These are phyloP conservation scores for Fragum whitleyi DNA, from an alignment of 2,888 invertebrate genomes.

Conservation along the genomic window DNA sequence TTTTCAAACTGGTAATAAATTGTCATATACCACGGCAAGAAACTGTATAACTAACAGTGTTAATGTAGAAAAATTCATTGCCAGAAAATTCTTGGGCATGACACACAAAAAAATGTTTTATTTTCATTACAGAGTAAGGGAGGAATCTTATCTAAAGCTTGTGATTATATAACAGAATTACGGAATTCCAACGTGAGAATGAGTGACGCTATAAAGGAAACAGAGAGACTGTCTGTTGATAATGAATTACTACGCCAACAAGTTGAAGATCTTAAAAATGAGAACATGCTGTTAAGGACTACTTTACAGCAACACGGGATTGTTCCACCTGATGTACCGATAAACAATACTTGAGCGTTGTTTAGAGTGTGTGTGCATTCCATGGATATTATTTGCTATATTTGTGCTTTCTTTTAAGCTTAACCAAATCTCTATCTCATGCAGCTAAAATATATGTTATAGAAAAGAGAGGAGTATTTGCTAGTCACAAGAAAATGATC, in stretches of 20 bases:
- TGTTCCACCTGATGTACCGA: conserved; percentile 75
- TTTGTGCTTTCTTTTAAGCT: conserved; percentile 1
- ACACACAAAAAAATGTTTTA: too few relatives aligned
- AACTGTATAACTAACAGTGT: too few relatives aligned
- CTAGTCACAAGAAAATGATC: neutral
- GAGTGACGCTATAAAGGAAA: conserved; percentile 89
- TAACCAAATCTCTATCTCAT: neutral
- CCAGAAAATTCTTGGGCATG: too few relatives aligned
- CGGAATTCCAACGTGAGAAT: conserved; percentile 92
- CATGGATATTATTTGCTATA: neutral
- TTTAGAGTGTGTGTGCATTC: neutral
- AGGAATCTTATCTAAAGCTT: conserved; percentile 97
- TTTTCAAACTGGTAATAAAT: too few relatives aligned
- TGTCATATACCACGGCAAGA: too few relatives aligned
- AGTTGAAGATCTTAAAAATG: conserved; percentile 90
- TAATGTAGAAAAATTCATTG: too few relatives aligned
- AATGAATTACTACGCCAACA: conserved; percentile 90
- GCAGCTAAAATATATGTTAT: neutral
- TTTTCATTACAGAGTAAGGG: conserved; percentile 92
- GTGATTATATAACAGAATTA: conserved; percentile 96
- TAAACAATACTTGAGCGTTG: conserved; percentile 34
- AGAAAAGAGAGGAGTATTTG: neutral
- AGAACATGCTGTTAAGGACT: conserved; percentile 90
- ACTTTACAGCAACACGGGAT: conserved; percentile 90
- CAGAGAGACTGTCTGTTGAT: conserved; percentile 90